Percentiles rank a stretch among this genome's conserved stretches.
Conservation (phyloP, 2,797 vertebrate genomes). For the Megalops cyprinoides region DNA sequence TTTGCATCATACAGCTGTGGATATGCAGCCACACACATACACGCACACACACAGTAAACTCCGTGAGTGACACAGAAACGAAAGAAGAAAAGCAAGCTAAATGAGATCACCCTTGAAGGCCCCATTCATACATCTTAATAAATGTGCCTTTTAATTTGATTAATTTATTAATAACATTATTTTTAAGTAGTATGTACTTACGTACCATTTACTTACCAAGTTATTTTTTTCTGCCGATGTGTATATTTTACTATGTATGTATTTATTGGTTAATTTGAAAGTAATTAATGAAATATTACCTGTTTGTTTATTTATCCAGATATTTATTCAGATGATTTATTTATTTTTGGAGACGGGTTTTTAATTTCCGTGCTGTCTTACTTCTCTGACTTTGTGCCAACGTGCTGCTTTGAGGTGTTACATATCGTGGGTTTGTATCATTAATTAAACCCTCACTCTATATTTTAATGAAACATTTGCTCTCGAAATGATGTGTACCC, state of each 20-base stretch:
- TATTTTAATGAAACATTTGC: constrained; percentile 73
- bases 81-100: constrained; percentile 58
- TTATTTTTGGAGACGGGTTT: constrained; percentile 80
- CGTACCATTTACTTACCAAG: constrained; percentile 68
- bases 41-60: constrained; percentile 41
- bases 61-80: constrained; percentile 57
- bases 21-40: constrained; percentile 50
- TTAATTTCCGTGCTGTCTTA: constrained; percentile 83
- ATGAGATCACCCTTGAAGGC: constrained; percentile 67
- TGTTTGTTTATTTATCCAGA: constrained; percentile 84
- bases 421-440: constrained; percentile 87
- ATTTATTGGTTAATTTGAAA: constrained; percentile 78
- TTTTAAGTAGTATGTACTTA: constrained; percentile 78
- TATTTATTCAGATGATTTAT: constrained; percentile 83
- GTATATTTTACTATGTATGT: constrained; percentile 82
- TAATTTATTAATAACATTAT: constrained; percentile 77
- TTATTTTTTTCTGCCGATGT: constrained; percentile 78
- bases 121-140: constrained; percentile 82
- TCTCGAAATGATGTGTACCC: constrained; percentile 51
- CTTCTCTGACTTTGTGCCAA: constrained; percentile 85
- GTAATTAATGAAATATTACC: constrained; percentile 80
- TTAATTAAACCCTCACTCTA: constrained; percentile 87
- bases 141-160: constrained; percentile 87
- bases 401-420: constrained; percentile 87
- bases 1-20: not conserved